Conservation (phyloP, 2,113 vertebrate genomes). For the Pagrus major region DNA sequence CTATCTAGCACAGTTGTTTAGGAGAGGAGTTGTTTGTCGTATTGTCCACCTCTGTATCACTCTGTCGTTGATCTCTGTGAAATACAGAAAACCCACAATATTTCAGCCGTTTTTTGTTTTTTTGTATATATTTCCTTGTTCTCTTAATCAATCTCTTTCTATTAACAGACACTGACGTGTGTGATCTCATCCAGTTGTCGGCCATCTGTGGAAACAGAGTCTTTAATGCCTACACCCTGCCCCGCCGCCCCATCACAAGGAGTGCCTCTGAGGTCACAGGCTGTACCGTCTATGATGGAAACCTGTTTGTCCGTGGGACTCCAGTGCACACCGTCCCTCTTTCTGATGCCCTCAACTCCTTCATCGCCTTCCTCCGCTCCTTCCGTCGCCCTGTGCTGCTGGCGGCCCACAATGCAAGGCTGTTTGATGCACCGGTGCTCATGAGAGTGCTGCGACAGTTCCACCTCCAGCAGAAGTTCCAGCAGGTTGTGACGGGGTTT, state of each 20-base stretch:
- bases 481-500: conserved; percentile 47
- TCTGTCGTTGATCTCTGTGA: too few species aligned
- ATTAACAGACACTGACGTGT: conserved; percentile 51
- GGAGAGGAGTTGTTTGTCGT: too few species aligned
- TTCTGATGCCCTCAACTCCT: conserved; percentile 45
- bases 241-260: conserved; percentile 14
- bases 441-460: conserved; percentile 51
- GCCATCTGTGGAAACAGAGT: conserved; percentile 59
- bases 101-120: too few species aligned
- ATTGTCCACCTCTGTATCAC: too few species aligned
- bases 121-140: background rate
- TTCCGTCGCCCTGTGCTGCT: conserved; percentile 69
- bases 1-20: too few species aligned
- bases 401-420: conserved; percentile 73
- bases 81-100: too few species aligned
- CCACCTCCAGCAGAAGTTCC: conserved; percentile 56
- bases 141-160: background rate
- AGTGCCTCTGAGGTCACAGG: conserved; percentile 68
- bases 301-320: background rate
- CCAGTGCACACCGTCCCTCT: conserved; percentile 48
- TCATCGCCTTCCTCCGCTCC: conserved; percentile 73
- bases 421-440: conserved; percentile 77
- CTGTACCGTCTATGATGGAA: background rate
- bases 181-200: conserved; percentile 80
- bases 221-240: conserved; percentile 75